Conservation (phyloP, 2,113 vertebrate species). For the Neofelis nebulosa region DNA sequence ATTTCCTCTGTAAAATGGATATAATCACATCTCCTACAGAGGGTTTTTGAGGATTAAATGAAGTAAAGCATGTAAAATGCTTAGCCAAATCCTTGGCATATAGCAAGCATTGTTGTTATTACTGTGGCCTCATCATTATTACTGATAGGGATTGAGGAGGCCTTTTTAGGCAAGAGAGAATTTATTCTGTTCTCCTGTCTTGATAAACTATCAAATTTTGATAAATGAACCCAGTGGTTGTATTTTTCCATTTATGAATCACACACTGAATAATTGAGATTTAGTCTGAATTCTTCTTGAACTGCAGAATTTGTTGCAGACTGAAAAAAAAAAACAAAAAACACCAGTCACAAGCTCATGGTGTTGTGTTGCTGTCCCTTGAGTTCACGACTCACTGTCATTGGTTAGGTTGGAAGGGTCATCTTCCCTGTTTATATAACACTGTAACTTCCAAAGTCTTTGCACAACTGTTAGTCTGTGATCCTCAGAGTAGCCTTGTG, state of each 20-base stretch:
- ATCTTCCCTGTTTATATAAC: slow-evolving; percentile 2
- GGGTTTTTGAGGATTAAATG: slow-evolving; percentile 29
- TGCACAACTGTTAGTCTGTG: neutral
- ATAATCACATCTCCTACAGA: neutral
- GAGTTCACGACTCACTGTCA: neutral
- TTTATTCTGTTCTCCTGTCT: neutral
- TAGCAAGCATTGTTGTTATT: neutral
- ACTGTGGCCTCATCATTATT: neutral
- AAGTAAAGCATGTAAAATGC: slow-evolving; percentile 11
- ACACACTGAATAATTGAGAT: slow-evolving; percentile 12
- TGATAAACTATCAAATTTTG: slow-evolving; percentile 25
- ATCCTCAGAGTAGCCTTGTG: neutral
- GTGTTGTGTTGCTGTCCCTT: slow-evolving; percentile 7
- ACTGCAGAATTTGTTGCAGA: slow-evolving; percentile 32
- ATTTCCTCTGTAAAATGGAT: neutral
- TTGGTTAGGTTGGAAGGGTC: slow-evolving; percentile 24
- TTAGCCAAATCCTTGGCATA: neutral
- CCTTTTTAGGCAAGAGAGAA: neutral
- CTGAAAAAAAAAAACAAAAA: neutral
- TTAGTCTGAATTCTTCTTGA: slow-evolving; percentile 27
- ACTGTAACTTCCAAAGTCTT: neutral
- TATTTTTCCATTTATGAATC: slow-evolving; percentile 55
- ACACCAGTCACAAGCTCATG: neutral
- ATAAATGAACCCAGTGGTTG: slow-evolving; percentile 11
- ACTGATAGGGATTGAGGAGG: neutral